Conservation (phyloP, 1,140 invertebrate species). For the Bombus confusus region DNA sequence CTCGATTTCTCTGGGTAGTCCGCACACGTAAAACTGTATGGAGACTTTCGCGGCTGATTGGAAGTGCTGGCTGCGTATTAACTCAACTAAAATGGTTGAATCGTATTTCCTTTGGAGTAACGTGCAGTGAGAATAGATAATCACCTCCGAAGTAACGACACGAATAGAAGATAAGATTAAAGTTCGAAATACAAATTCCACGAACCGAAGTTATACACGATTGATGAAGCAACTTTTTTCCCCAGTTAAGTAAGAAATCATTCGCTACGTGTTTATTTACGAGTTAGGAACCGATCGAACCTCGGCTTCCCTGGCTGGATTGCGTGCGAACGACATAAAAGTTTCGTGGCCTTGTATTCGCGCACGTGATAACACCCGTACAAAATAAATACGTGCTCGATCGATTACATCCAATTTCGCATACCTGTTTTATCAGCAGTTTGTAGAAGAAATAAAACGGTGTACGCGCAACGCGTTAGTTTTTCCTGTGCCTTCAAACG, state of each 20-base stretch:
- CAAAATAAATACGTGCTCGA: background rate
- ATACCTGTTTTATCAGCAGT: constrained; percentile 9
- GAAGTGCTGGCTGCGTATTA: no score
- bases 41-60: no score
- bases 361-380: constrained; percentile 34
- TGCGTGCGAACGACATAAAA: background rate
- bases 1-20: no score
- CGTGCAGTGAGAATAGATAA: background rate
- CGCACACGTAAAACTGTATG: no score
- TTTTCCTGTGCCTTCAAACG: no score
- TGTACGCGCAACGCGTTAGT: background rate
- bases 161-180: constrained; percentile 30
- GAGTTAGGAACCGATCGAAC: constrained; percentile 1
- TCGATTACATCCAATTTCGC: constrained; percentile 3
- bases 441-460: constrained; percentile 39
- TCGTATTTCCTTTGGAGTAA: background rate
- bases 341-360: constrained; percentile 10
- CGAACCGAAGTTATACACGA: background rate
- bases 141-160: background rate
- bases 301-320: background rate
- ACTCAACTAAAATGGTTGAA: no score
- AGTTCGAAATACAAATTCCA: background rate
- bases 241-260: background rate
- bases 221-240: background rate
- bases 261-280: background rate